Evolutionary conservation across 2,797 vertebrate genomes (phyloP).

Genomic region (Sparus aurata): DNA sequence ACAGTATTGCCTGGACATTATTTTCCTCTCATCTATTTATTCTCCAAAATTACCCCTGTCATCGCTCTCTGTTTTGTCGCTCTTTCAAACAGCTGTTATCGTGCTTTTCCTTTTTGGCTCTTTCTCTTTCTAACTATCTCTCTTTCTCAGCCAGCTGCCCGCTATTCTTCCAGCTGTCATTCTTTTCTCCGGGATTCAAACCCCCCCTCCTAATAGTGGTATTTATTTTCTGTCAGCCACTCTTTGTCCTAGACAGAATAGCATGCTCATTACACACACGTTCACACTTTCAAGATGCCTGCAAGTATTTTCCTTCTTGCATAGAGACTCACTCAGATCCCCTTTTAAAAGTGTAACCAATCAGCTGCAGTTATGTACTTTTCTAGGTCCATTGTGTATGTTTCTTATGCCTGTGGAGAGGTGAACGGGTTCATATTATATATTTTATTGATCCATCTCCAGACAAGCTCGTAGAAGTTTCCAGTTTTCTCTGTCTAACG

Average conservation of each 20-base stretch:
- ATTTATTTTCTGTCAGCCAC: slow-evolving; percentile 72
- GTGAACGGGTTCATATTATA: background rate
- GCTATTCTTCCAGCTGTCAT: slow-evolving; percentile 68
- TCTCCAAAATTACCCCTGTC: slow-evolving; percentile 17
- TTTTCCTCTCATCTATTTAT: slow-evolving; percentile 16
- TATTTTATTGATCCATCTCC: background rate
- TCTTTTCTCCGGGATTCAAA: slow-evolving; percentile 50
- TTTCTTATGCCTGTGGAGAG: slow-evolving; percentile 2
- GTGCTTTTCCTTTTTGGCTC: slow-evolving; percentile 7
- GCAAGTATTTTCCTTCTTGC: slow-evolving; percentile 20
- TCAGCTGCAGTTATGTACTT: slow-evolving; percentile 17
- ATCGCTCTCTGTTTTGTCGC: slow-evolving; percentile 4
- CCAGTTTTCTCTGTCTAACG: background rate
- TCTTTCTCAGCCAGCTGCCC: slow-evolving; percentile 56
- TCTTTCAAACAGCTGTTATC: slow-evolving; percentile 54
- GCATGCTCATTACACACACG: slow-evolving; percentile 48
- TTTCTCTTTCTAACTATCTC: slow-evolving; percentile 29
- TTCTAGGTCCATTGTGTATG: background rate
- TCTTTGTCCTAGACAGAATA: slow-evolving; percentile 63
- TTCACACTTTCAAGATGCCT: slow-evolving; percentile 31
- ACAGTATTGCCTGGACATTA: background rate
- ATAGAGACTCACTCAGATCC: slow-evolving; percentile 6
- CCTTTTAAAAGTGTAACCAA: background rate
- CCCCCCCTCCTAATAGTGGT: slow-evolving; percentile 58
- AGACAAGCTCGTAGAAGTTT: background rate